Evolutionary conservation across 2,797 vertebrate species (phyloP), one percentile per base, ranked within the genome.

Genomic region (Erpetoichthys calabaricus): DNA sequence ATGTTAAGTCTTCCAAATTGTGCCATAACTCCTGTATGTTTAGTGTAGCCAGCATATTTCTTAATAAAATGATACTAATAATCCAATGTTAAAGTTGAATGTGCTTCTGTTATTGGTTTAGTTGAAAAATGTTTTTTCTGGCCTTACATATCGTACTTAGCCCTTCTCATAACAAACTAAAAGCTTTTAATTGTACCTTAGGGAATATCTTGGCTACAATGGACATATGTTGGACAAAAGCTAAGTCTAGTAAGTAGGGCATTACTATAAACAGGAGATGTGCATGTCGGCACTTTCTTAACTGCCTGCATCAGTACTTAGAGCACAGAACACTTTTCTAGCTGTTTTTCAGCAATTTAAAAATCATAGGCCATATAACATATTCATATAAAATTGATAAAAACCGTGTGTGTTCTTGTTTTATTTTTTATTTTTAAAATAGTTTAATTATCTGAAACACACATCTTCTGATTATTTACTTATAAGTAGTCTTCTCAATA

Each of bases 91-190:
- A 71, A 67, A 73, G 80, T 80, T 92, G 83, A 95, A 91, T 92
- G 82, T 74, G 80, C 87, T 91, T 94, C 89, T 92, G 90, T 91
- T 90, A 92, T 90, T 85, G 81, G 87, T 90, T 88, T 85, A 87
- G 85, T 86, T 86, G 79, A 85, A 75, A 91, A 91, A 87, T 94
- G 86, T 93, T 91, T 87, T 96, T 95, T 82, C 89, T 96, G 90
- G 88, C 87, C 78, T 77, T 68, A 77, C 86, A 80, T 76, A 82
- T 88, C 86, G 82, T 87, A 88, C 86, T 90, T 90, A 88, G 83
- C 79, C 89, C 86, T 87, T 95, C 87, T 92, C 91, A 89, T 84
- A 95, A 95, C 90, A 93, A 92, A 92, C 89, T 89, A 86, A 90
- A 90, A 91, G 77, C 74, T 83, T 84, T 85, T 91, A 90, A 92